These are phyloP conservation scores for Corvus hawaiiensis DNA, from an alignment of 2,113 vertebrate genomes.

Conservation along the genomic window DNA sequence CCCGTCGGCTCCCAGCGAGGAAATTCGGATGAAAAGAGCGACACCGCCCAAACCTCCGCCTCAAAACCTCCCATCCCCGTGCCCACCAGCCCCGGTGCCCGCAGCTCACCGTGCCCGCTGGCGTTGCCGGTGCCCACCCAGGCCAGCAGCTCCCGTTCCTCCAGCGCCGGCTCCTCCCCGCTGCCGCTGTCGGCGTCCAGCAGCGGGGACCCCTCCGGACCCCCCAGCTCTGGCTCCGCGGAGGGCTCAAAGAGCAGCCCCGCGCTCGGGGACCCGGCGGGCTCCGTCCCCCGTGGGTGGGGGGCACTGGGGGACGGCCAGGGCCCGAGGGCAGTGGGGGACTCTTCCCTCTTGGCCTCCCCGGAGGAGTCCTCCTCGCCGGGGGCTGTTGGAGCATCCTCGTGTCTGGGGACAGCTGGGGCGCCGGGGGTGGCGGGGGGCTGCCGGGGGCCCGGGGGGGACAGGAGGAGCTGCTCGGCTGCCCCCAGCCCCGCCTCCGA, in stretches of 20 bases:
- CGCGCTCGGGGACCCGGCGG: not conserved
- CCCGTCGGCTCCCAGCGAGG: rapidly evolving
- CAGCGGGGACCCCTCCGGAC: not conserved
- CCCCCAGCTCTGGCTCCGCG: not conserved
- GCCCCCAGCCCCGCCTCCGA: not conserved
- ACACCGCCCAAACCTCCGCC: rapidly evolving
- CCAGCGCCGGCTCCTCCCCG: not conserved
- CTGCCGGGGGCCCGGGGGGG: not conserved
- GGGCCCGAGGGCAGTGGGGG: not conserved
- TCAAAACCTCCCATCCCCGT: rapidly evolving
- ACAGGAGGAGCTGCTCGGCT: not conserved
- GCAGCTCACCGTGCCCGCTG: conserved; percentile 30
- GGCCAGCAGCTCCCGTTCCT: not conserved
- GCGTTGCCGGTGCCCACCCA: not conserved
- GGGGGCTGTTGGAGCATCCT: not conserved
- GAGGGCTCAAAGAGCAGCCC: not conserved
- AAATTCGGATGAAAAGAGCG: not conserved
- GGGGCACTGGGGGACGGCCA: not conserved
- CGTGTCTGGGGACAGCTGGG: not conserved
- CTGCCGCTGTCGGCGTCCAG: conserved; percentile 5
- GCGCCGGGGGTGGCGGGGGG: not conserved
- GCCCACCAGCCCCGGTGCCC: not conserved
- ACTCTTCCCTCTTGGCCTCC: not conserved
- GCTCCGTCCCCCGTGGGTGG: not conserved
- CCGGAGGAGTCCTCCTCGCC: not conserved